Conservation (phyloP, 2,113 vertebrate genomes). For the Corythaixoides concolor region DNA sequence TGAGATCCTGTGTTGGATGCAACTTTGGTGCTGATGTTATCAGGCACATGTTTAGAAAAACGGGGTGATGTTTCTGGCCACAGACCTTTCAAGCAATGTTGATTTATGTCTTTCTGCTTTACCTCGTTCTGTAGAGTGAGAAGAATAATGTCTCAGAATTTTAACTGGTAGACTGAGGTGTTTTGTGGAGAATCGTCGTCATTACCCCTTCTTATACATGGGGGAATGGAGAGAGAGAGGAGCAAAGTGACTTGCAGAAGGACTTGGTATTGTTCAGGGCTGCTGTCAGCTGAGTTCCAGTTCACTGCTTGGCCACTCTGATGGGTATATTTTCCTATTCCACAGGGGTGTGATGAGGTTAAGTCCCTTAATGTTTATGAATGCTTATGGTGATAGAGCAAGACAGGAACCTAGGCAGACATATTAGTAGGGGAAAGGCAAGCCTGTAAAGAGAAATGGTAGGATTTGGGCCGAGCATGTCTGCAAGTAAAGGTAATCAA, state of each 20-base stretch:
- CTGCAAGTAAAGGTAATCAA: background rate
- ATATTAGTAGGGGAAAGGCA: conserved; percentile 9
- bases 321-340: conserved; percentile 47
- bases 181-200: background rate
- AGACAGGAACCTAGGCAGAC: conserved; percentile 37
- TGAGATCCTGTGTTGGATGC: background rate
- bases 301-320: conserved; percentile 16
- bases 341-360: background rate
- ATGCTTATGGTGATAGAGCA: conserved; percentile 23
- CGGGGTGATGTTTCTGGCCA: background rate
- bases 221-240: background rate
- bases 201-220: background rate
- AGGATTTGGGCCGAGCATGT: background rate
- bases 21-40: background rate
- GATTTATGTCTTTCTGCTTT: background rate
- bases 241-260: background rate
- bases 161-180: background rate
- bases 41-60: background rate
- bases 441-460: background rate
- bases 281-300: conserved; percentile 20
- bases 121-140: background rate
- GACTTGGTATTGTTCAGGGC: background rate
- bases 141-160: background rate
- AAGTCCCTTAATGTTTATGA: conserved; percentile 61
- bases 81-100: background rate